Percentiles rank a stretch among this genome's conserved stretches.
Conservation (phyloP, 2,113 vertebrate species). For the Ahaetulla prasina region DNA sequence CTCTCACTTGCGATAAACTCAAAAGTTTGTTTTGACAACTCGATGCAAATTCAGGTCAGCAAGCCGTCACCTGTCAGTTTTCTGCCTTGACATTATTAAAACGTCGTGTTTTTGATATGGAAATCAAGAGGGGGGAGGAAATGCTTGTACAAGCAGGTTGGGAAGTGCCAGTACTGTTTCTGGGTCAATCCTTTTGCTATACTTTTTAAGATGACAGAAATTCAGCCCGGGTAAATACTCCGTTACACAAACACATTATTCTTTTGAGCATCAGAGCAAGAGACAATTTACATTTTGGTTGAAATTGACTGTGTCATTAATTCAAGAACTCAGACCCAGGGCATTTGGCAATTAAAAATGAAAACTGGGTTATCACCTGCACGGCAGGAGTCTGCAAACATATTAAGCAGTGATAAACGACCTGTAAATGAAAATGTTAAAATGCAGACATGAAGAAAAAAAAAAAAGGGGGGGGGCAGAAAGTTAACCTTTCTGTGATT, state of each 20-base stretch:
- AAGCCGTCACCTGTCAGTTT: not conserved
- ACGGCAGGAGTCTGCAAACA: not conserved
- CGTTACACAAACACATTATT: not conserved
- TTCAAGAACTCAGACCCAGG: not conserved
- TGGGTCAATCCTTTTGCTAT: not conserved
- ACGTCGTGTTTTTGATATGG: conserved; percentile 20
- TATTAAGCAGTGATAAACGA: not conserved
- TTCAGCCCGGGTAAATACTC: conserved; percentile 1
- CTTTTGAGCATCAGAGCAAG: not conserved
- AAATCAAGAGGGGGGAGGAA: not conserved
- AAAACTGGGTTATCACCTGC: not conserved
- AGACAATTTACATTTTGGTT: not conserved
- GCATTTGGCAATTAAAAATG: not conserved
- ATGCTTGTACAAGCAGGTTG: not conserved
- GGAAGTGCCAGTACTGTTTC: not conserved
- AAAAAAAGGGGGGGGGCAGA: too few species aligned
- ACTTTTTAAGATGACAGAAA: not conserved
- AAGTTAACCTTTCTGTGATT: not conserved
- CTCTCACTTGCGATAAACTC: not conserved
- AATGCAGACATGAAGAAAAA: not conserved
- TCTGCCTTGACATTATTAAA: not conserved
- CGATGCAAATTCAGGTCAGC: conserved; percentile 2
- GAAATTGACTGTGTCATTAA: not conserved
- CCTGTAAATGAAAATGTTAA: not conserved
- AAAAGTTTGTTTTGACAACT: not conserved